A percentile compares a stretch with the other conserved stretches of the same genome.
Evolutionary conservation across 2,797 vertebrate species (phyloP).

Genomic region (Micromesistius poutassou): DNA sequence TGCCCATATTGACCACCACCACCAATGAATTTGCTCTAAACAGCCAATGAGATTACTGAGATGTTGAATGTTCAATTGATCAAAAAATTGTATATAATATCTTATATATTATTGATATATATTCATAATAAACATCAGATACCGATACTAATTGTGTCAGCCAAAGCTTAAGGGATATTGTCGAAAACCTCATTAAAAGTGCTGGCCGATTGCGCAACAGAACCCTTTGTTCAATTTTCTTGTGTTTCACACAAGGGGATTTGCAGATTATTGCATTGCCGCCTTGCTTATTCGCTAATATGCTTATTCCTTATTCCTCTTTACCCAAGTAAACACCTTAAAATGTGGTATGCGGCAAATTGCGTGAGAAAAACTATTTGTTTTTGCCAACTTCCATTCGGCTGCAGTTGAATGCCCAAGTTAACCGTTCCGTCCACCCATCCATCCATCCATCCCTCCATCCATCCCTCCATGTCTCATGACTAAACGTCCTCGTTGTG

Average conservation of each 20-base stretch:
- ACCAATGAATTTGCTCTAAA: not conserved
- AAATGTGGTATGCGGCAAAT: constrained; percentile 15
- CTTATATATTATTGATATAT: not conserved
- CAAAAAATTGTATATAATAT: not conserved
- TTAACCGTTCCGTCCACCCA: too few relatives aligned
- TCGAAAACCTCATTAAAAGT: constrained; percentile 13
- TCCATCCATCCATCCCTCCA: too few relatives aligned
- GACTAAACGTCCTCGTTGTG: not conserved
- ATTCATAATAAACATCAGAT: not conserved
- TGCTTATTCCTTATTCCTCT: constrained; percentile 39
- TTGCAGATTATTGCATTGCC: constrained; percentile 67
- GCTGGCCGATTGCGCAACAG: constrained; percentile 18
- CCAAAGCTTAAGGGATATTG: not conserved
- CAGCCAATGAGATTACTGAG: not conserved
- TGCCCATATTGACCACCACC: not conserved
- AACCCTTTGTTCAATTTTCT: constrained; percentile 29
- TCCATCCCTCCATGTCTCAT: not conserved
- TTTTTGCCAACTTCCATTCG: not conserved
- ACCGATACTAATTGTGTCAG: not conserved
- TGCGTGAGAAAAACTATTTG: constrained; percentile 29
- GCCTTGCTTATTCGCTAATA: constrained; percentile 53
- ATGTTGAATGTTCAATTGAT: not conserved
- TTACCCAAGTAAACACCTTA: not conserved
- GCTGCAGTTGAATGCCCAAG: not conserved
- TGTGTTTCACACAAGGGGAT: constrained; percentile 50